Conservation (phyloP, 2,888 invertebrate genomes). For the Drosophila bunnanda region DNA sequence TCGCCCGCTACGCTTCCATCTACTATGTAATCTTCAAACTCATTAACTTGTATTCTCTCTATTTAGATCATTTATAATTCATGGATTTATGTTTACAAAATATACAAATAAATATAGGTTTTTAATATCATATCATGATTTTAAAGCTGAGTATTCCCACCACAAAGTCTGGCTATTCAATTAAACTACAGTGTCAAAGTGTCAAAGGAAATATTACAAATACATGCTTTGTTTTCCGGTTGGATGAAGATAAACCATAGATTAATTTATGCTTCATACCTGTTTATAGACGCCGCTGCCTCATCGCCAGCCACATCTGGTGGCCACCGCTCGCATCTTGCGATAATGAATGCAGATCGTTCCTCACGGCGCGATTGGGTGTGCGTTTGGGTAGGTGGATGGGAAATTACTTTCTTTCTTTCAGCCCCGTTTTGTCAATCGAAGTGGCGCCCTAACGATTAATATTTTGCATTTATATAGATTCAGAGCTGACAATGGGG, state of each 20-base stretch:
- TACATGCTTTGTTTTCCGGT: not conserved
- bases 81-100: too few relatives aligned
- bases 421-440: conserved; percentile 41
- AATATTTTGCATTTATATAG: conserved; percentile 72
- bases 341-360: conserved; percentile 34
- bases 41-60: not conserved
- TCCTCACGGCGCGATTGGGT: conserved; percentile 6
- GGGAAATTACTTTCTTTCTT: conserved; percentile 70
- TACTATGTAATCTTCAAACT: not conserved
- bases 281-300: conserved; percentile 20
- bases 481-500: conserved; percentile 53
- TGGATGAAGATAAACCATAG: conserved; percentile 25
- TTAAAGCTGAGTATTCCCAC: too few relatives aligned
- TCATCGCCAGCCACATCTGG: conserved; percentile 1
- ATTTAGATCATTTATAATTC: too few relatives aligned
- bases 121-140: too few relatives aligned
- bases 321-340: conserved; percentile 34
- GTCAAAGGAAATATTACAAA: not conserved
- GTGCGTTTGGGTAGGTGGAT: conserved; percentile 41
- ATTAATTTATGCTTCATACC: conserved; percentile 54
- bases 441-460: conserved; percentile 59
- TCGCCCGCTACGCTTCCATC: not conserved
- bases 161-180: not conserved
- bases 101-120: too few relatives aligned
- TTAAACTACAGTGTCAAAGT: not conserved